phyloP scores from a whole-genome alignment of 2,797 vertebrate species.

The Sebastes nivosus region DNA sequence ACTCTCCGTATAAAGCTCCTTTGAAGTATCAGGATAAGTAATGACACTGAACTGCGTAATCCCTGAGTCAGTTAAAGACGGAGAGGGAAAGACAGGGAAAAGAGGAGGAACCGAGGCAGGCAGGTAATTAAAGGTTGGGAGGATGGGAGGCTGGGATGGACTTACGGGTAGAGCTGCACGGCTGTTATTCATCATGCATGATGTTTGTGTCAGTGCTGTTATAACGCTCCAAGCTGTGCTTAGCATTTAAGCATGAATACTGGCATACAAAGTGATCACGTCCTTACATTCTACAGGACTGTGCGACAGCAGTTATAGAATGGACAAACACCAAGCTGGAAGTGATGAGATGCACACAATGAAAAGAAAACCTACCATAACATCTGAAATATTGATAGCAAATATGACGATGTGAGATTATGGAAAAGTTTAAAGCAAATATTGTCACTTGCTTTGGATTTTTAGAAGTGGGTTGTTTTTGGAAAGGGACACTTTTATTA shows the following conservation, averaged over 20 bases:
- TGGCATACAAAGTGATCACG: neutral
- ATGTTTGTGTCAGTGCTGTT: neutral
- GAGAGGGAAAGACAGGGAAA: neutral
- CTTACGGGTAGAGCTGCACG: neutral
- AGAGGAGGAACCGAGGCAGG: constrained; percentile 37
- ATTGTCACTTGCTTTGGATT: neutral
- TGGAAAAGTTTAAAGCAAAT: neutral
- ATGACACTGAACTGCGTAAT: constrained; percentile 50
- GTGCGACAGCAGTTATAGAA: neutral
- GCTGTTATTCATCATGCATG: constrained; percentile 25
- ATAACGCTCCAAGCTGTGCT: constrained; percentile 17
- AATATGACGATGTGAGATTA: neutral
- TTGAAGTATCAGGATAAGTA: constrained; percentile 60
- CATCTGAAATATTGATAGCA: neutral
- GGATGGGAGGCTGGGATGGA: constrained; percentile 10
- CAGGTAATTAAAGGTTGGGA: constrained; percentile 40
- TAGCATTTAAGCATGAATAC: constrained; percentile 7
- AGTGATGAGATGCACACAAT: neutral
- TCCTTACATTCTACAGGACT: neutral
- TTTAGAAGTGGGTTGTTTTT: neutral
- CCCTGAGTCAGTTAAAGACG: constrained; percentile 45
- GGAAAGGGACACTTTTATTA: neutral
- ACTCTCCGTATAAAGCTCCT: constrained; percentile 24
- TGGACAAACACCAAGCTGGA: neutral
- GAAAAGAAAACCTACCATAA: neutral